phyloP scores from a whole-genome alignment of 2,113 vertebrate genomes.

The Eudyptes chrysolophus region DNA sequence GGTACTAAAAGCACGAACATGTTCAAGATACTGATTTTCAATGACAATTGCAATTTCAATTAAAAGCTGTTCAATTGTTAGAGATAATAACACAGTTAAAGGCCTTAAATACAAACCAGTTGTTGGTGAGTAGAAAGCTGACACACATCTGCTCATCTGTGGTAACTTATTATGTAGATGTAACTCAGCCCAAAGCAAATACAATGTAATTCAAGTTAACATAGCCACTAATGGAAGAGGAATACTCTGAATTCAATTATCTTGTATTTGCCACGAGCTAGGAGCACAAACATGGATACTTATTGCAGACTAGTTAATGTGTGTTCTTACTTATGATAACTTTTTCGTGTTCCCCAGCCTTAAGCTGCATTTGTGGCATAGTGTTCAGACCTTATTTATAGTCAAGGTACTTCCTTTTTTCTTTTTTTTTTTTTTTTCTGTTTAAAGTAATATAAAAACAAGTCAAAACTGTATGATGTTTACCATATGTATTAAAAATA shows the following conservation, averaged over 20 bases:
- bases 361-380: background rate
- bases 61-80: background rate
- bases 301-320: background rate
- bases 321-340: background rate
- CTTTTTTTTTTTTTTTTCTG: accelerated
- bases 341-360: background rate
- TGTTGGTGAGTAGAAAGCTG: background rate
- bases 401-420: background rate
- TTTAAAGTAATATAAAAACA: background rate
- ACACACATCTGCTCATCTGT: background rate
- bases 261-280: background rate
- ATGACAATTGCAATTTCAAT: background rate
- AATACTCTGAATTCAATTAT: background rate
- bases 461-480: background rate
- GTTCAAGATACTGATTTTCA: background rate
- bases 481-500: background rate
- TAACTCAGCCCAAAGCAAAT: background rate
- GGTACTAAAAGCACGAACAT: background rate
- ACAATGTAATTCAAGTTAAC: background rate
- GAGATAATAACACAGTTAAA: background rate
- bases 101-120: background rate
- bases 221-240: background rate
- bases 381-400: background rate
- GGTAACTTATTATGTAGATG: background rate
- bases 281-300: background rate